Percentiles rank a stretch among this genome's conserved stretches.
These are phyloP conservation scores for Epicauta chinensis DNA, from an alignment of 1,140 invertebrate genomes.

Conservation along the genomic window DNA sequence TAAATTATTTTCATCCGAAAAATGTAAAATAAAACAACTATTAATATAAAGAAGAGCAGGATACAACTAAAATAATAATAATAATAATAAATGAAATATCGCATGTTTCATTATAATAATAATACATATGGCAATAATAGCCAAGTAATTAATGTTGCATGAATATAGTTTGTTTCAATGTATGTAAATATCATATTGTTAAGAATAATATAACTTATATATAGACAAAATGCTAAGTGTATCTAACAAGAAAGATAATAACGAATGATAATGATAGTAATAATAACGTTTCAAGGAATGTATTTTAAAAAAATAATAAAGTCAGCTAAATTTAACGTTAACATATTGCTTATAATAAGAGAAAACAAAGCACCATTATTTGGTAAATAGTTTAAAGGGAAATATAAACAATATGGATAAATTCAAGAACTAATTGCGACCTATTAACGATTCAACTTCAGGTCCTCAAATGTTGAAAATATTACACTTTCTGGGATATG, in stretches of 20 bases:
- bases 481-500: no score
- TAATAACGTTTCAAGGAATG: neutral
- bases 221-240: conserved; percentile 9
- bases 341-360: no score
- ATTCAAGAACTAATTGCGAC: no score
- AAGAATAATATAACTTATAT: conserved; percentile 23
- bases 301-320: no score
- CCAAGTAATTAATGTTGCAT: conserved; percentile 30
- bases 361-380: no score
- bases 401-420: no score
- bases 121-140: conserved; percentile 31
- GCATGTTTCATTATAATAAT: conserved; percentile 16
- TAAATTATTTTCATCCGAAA: conserved; percentile 5
- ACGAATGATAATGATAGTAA: conserved; percentile 18
- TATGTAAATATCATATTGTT: conserved; percentile 23
- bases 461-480: no score
- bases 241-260: conserved; percentile 15
- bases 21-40: no score
- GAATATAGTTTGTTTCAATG: conserved; percentile 28
- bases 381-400: no score
- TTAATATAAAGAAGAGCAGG: conserved; percentile 3
- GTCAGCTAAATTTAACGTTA: no score
- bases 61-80: conserved; percentile 22
- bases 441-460: no score
- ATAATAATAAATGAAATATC: conserved; percentile 18